Evolutionary conservation across 1,140 invertebrate genomes (phyloP).

Genomic region (Neodiprion virginianus): DNA sequence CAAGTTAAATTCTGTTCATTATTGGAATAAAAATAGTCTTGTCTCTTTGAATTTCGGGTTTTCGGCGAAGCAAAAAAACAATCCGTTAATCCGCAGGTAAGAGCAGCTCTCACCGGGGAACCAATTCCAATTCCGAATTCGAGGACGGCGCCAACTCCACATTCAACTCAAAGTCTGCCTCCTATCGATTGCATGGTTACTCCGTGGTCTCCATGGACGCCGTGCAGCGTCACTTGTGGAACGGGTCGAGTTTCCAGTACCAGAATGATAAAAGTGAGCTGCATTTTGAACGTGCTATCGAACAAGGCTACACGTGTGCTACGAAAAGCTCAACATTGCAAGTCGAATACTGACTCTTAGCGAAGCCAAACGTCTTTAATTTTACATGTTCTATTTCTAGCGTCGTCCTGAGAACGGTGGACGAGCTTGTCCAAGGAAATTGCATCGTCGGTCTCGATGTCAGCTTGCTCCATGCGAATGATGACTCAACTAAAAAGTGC

Average conservation of each 20-base stretch:
- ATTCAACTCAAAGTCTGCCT: not conserved
- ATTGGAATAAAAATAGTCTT: too few relatives aligned
- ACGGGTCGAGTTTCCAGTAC: constrained; percentile 66
- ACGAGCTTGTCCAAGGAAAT: constrained; percentile 68
- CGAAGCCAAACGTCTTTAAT: constrained; percentile 21
- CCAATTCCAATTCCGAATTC: not conserved
- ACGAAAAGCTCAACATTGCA: constrained; percentile 10
- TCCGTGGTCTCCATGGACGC: constrained; percentile 77
- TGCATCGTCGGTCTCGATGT: constrained; percentile 63
- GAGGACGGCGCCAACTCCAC: not conserved
- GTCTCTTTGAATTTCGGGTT: too few relatives aligned
- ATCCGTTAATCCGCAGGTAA: constrained; percentile 24
- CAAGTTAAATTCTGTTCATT: too few relatives aligned
- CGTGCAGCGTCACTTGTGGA: constrained; percentile 78
- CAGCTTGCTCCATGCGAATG: constrained; percentile 48
- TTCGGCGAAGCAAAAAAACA: not conserved
- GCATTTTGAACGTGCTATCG: constrained; percentile 14
- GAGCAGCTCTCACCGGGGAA: constrained; percentile 31
- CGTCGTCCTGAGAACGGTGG: constrained; percentile 73
- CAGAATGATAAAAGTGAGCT: constrained; percentile 65
- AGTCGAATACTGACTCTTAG: constrained; percentile 22
- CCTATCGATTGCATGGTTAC: constrained; percentile 72
- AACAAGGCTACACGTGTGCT: constrained; percentile 5
- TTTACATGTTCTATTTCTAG: constrained; percentile 53
- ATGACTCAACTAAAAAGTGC: constrained; percentile 18